A percentile compares a stretch with the other conserved stretches of the same genome.
Conservation (phyloP, 2,113 vertebrate species). For the Loxodonta africana region DNA sequence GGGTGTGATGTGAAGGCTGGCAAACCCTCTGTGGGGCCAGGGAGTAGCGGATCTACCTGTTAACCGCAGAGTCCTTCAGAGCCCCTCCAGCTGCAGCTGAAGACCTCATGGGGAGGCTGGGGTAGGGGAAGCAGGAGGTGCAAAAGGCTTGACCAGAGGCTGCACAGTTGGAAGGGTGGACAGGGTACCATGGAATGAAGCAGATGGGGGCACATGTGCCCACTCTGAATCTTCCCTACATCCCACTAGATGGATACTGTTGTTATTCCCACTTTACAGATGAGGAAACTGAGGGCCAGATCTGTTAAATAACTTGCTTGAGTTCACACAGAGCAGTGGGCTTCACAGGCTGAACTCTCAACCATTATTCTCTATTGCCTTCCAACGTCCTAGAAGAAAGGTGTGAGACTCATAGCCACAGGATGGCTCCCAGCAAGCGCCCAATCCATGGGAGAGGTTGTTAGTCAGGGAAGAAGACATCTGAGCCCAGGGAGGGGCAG, state of each 20-base stretch:
- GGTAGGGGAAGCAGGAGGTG: not conserved
- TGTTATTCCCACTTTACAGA: not conserved
- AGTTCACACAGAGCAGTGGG: not conserved
- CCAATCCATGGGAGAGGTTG: not conserved
- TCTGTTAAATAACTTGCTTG: not conserved
- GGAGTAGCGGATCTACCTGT: not conserved
- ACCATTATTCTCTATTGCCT: not conserved
- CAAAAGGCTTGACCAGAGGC: rapidly evolving
- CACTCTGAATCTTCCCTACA: not conserved
- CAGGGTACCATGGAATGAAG: not conserved
- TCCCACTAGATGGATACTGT: not conserved
- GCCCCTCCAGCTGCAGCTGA: not conserved
- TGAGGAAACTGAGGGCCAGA: not conserved
- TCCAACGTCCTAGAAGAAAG: not conserved
- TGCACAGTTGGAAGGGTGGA: not conserved
- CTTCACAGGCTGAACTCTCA: not conserved
- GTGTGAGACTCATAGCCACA: not conserved
- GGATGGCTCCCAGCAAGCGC: not conserved
- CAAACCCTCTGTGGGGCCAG: not conserved
- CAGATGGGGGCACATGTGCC: not conserved
- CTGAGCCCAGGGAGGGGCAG: not conserved
- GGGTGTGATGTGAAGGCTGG: too few species aligned
- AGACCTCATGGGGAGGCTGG: not conserved
- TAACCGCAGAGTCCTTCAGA: not conserved
- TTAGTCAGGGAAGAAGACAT: not conserved